Conservation (phyloP, 2,888 invertebrate species). For the Ptycholaimellus sp. region DNA sequence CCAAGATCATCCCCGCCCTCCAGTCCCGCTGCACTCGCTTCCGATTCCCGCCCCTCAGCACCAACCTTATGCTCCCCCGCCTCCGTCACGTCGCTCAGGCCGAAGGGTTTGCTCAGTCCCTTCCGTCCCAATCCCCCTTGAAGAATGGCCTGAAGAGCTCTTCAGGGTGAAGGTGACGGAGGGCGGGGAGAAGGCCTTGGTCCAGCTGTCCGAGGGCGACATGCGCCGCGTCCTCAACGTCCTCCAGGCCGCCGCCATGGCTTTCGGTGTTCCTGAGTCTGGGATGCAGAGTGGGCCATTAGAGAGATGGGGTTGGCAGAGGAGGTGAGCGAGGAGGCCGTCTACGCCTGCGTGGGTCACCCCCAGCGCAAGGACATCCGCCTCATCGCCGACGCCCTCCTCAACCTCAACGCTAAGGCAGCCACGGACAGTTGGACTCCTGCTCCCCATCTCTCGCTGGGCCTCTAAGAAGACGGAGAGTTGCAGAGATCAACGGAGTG, state of each 20-base stretch:
- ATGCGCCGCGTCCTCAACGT: conserved; percentile 93
- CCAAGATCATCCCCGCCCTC: conserved; percentile 90
- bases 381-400: conserved; percentile 57
- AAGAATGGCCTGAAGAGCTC: too few species aligned
- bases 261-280: conserved; percentile 59
- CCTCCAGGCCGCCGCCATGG: conserved; percentile 67
- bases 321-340: conserved; percentile 67
- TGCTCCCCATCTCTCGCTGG: conserved; percentile 11
- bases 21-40: conserved; percentile 93
- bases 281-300: too few species aligned
- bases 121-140: too few species aligned
- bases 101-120: too few species aligned
- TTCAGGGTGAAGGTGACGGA: conserved; percentile 53
- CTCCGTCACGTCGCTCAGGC: conserved; percentile 53
- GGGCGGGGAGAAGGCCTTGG: conserved; percentile 63
- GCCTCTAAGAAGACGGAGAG: not conserved
- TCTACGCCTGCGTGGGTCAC: conserved; percentile 87
- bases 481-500: conserved; percentile 40
- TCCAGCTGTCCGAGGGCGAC: conserved; percentile 73
- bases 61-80: conserved; percentile 64
- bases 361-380: conserved; percentile 68
- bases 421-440: conserved; percentile 6
- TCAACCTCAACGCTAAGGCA: conserved; percentile 25
- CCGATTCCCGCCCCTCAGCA: conserved; percentile 62
- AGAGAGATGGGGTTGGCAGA: too few species aligned